A percentile compares a stretch with the other conserved stretches of the same genome.
phyloP scores from a whole-genome alignment of 1,140 invertebrate genomes.

The Lethrus apterus region DNA sequence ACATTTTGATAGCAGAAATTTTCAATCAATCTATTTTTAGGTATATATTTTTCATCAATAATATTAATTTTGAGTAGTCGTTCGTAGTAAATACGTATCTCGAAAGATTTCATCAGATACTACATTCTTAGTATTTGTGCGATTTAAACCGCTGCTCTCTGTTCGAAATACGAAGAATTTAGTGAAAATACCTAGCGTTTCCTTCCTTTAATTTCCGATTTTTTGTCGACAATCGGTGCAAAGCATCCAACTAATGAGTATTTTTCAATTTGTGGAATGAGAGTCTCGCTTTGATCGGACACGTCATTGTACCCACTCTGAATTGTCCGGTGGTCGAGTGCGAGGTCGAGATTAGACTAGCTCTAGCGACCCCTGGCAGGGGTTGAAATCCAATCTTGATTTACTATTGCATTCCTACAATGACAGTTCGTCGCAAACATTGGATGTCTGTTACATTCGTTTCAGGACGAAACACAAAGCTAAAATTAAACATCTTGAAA shows the following conservation, averaged over 20 bases:
- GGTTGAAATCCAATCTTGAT: conserved; percentile 44
- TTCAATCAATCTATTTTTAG: too few species aligned
- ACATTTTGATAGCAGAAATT: too few species aligned
- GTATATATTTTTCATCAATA: too few species aligned
- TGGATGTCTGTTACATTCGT: too few species aligned
- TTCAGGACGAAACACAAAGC: too few species aligned
- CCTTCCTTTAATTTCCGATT: conserved; percentile 20
- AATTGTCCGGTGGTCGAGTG: conserved; percentile 29
- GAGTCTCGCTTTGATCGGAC: conserved; percentile 36
- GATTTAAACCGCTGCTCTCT: conserved; percentile 1
- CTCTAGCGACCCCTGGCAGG: conserved; percentile 32
- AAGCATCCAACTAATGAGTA: conserved; percentile 42
- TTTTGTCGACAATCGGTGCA: conserved; percentile 17
- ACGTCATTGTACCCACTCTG: conserved; percentile 32
- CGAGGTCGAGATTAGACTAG: conserved; percentile 42
- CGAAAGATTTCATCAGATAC: too few species aligned
- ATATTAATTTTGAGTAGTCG: too few species aligned
- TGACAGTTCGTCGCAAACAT: conserved; percentile 39
- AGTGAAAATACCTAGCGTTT: conserved; percentile 15
- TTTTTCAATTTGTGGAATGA: conserved; percentile 43
- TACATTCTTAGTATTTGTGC: too few species aligned
- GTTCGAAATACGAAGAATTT: neutral
- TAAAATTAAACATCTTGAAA: too few species aligned
- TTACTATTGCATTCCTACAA: conserved; percentile 43
- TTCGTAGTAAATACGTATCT: too few species aligned